phyloP scores from a whole-genome alignment of 1,140 invertebrate genomes.

The Eriosoma lanigerum region DNA sequence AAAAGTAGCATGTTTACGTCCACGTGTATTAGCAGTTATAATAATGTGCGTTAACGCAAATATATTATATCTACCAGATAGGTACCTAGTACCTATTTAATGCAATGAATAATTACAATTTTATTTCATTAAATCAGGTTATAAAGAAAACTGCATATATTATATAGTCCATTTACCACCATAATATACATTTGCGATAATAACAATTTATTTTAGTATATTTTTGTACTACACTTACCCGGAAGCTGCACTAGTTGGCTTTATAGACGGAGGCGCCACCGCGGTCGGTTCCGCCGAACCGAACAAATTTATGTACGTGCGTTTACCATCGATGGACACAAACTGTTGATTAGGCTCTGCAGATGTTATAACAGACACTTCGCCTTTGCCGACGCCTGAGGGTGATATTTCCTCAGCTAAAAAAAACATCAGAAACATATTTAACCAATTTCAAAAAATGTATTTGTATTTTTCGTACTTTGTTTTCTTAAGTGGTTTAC shows the following conservation, averaged over 20 bases:
- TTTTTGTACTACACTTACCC: neutral
- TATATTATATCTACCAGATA: too few species aligned
- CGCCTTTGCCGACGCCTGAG: constrained; percentile 57
- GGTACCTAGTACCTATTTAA: too few species aligned
- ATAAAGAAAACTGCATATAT: too few species aligned
- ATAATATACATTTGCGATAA: too few species aligned
- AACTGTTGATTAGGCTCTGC: constrained; percentile 78
- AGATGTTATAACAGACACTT: constrained; percentile 74
- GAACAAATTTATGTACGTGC: constrained; percentile 84
- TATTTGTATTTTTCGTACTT: too few species aligned
- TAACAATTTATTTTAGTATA: too few species aligned
- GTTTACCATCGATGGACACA: constrained; percentile 88
- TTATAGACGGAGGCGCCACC: constrained; percentile 23
- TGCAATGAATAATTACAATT: neutral
- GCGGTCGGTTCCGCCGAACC: constrained; percentile 57
- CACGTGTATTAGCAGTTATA: neutral
- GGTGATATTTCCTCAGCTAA: constrained; percentile 57
- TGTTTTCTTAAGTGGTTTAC: too few species aligned
- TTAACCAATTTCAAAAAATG: too few species aligned
- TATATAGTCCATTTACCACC: too few species aligned
- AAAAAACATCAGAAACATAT: neutral
- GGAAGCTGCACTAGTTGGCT: constrained; percentile 46
- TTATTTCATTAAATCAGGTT: too few species aligned
- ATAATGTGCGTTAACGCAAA: too few species aligned
- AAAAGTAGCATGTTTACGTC: neutral